A percentile compares a stretch with the other conserved stretches of the same genome.
phyloP scores from a whole-genome alignment of 2,113 vertebrate species.

The Catagonus wagneri region DNA sequence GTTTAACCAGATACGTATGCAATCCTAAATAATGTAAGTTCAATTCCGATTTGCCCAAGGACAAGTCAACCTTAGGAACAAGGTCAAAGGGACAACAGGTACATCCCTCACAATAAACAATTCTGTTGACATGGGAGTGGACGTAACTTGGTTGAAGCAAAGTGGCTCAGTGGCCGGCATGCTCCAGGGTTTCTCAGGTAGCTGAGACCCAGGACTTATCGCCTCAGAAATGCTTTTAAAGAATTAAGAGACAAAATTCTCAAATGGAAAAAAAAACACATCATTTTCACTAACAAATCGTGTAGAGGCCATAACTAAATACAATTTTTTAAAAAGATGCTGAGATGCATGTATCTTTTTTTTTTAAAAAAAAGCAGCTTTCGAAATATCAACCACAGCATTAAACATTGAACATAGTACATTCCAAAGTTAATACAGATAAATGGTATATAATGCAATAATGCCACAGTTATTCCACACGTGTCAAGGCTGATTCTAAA shows the following conservation, averaged over 20 bases:
- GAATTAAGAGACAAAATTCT: constrained; percentile 75
- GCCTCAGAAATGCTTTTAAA: constrained; percentile 77
- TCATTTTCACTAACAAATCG: constrained; percentile 82
- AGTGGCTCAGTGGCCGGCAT: neutral
- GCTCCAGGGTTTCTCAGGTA: neutral
- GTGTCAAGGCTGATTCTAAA: constrained; percentile 79
- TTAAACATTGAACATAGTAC: constrained; percentile 88
- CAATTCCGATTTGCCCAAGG: constrained; percentile 31
- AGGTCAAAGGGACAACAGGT: constrained; percentile 44
- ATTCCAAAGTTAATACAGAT: constrained; percentile 88
- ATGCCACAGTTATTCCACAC: constrained; percentile 87
- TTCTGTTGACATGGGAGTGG: neutral
- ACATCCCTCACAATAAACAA: neutral
- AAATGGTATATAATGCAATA: constrained; percentile 88
- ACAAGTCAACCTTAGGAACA: constrained; percentile 46
- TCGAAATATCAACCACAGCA: constrained; percentile 87
- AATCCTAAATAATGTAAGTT: constrained; percentile 32
- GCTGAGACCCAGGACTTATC: neutral
- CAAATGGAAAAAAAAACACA: constrained; percentile 77
- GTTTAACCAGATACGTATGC: constrained; percentile 55
- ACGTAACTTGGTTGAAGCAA: neutral
- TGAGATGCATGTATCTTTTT: constrained; percentile 88
- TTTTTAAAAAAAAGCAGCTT: constrained; percentile 88
- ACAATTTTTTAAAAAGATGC: constrained; percentile 82
- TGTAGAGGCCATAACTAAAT: constrained; percentile 84